Percentiles rank a stretch among this genome's conserved stretches.
Conservation (phyloP, 2,113 vertebrate species). For the Empidonax traillii region DNA sequence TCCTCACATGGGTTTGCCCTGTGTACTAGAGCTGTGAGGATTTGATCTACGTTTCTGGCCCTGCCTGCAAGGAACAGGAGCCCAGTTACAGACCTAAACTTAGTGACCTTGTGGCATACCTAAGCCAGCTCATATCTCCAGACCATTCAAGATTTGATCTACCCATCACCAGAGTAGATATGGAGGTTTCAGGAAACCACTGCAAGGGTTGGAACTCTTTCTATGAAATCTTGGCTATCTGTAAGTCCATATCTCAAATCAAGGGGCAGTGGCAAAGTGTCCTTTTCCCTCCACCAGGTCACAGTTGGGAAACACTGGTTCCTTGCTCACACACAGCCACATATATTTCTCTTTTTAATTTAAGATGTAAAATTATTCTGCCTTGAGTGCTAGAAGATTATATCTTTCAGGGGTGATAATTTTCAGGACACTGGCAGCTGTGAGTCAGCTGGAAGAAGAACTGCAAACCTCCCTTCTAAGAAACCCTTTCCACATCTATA, state of each 20-base stretch:
- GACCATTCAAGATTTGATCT: not conserved
- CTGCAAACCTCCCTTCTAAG: not conserved
- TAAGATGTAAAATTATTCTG: not conserved
- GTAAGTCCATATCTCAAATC: not conserved
- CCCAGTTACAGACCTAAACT: not conserved
- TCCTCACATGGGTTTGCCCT: not conserved
- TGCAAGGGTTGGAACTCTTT: not conserved
- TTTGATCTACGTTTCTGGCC: not conserved
- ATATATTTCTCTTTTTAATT: not conserved
- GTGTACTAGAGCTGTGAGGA: not conserved
- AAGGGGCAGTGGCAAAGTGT: not conserved
- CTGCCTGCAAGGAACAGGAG: not conserved
- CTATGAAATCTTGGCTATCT: not conserved
- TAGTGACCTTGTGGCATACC: not conserved
- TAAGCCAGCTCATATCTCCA: not conserved
- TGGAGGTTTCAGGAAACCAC: not conserved
- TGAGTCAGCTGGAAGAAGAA: not conserved
- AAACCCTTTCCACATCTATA: not conserved
- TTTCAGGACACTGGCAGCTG: not conserved
- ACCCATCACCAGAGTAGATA: not conserved
- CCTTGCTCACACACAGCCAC: not conserved
- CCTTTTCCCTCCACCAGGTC: not conserved
- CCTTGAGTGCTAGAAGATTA: not conserved
- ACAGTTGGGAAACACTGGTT: not conserved
- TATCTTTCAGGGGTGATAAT: not conserved